A percentile compares a stretch with the other conserved stretches of the same genome.
Conservation (phyloP, 1,140 invertebrate species). For the Tigriopus japonicus region DNA sequence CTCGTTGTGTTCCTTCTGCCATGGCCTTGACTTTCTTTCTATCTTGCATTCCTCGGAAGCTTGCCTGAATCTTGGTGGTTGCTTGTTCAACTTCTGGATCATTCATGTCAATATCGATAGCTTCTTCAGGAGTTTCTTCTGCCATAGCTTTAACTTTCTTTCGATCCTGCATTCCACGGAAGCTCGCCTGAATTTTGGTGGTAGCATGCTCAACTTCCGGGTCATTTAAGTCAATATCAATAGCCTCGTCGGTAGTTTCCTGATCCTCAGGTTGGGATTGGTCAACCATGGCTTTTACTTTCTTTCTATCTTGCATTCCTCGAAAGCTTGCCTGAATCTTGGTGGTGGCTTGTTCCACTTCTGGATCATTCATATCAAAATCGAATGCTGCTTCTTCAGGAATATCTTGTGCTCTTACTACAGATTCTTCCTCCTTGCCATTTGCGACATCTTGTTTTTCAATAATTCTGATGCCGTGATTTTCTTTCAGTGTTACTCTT, state of each 20-base stretch:
- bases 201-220: constrained; percentile 64
- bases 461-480: background rate
- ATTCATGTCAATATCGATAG: constrained; percentile 17
- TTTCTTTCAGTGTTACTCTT: background rate
- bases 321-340: constrained; percentile 47
- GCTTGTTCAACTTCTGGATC: constrained; percentile 22
- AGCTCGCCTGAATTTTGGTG: constrained; percentile 77
- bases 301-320: constrained; percentile 40
- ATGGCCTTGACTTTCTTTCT: constrained; percentile 34
- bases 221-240: constrained; percentile 29
- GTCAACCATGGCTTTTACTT: constrained; percentile 30
- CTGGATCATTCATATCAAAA: constrained; percentile 33
- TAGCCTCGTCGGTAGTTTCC: background rate
- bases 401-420: background rate
- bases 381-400: constrained; percentile 17
- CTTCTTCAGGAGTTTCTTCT: background rate
- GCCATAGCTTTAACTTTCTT: constrained; percentile 33
- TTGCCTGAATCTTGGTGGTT: constrained; percentile 30
- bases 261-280: constrained; percentile 4
- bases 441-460: background rate
- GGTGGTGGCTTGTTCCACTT: constrained; percentile 38
- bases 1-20: background rate
- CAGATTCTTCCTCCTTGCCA: background rate
- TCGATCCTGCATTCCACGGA: constrained; percentile 68
- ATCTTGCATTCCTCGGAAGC: constrained; percentile 37